phyloP scores from a whole-genome alignment of 1,140 invertebrate genomes.

The Frieseomelitta varia region DNA sequence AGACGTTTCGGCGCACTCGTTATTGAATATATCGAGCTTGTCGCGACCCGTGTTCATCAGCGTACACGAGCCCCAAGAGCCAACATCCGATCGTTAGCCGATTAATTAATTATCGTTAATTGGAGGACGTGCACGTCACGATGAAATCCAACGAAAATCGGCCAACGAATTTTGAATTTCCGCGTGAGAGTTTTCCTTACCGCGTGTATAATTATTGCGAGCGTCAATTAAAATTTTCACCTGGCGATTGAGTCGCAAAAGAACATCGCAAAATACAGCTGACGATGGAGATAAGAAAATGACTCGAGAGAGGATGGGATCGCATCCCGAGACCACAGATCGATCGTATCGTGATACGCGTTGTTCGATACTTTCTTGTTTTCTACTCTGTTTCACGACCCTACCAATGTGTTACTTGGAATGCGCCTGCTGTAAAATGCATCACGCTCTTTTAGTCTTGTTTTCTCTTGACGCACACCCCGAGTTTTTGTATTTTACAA shows the following conservation, averaged over 20 bases:
- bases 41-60: not conserved
- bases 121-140: slow-evolving; percentile 11
- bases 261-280: too few species aligned
- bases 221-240: not conserved
- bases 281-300: not conserved
- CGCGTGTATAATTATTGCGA: not conserved
- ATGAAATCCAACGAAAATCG: not conserved
- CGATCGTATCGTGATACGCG: not conserved
- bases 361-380: not conserved
- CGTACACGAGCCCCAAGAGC: not conserved
- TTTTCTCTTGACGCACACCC: slow-evolving; percentile 43
- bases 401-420: slow-evolving; percentile 59
- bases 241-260: not conserved
- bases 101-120: slow-evolving; percentile 60
- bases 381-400: not conserved
- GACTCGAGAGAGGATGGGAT: not conserved
- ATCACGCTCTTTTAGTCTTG: slow-evolving; percentile 59
- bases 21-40: not conserved
- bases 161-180: too few species aligned
- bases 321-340: slow-evolving; percentile 6
- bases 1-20: not conserved
- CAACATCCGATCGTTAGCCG: not conserved
- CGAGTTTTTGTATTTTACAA: slow-evolving; percentile 5
- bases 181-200: not conserved
- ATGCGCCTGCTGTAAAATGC: slow-evolving; percentile 73